Base-by-base conservation (phyloP, 2,797 vertebrate species). In the Apogon talboti region DNA sequence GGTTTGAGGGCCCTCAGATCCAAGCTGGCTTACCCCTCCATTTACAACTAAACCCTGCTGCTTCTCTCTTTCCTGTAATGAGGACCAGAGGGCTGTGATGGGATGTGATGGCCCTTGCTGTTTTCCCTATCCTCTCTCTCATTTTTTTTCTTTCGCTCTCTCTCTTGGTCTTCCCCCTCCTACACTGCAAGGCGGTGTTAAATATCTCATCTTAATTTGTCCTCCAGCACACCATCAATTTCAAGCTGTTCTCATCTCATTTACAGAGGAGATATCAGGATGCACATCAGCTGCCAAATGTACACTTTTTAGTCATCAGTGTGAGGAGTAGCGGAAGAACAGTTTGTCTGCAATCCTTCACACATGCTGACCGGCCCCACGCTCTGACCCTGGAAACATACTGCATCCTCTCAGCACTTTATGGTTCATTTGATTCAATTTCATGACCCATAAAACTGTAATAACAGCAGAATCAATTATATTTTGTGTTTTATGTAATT, bases 241-340 rank as follows among this genome's bases (percentile, higher is more conserved):
- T 80, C 84, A 85, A 86, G 84, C 83, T 89, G 74, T 83, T 85
- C 88, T 70, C 74, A 47, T 79, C 68, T 82, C 79, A 71, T 89
- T 87, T 82, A 82, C 85, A 82, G 67, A 2, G 42, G 46, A 49
- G 43, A 48, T 59, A 64, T 74, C 68, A 50, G 68, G 76, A 78
- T 60, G 56, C 65, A 61, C 71, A 67, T 76, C 69, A 66, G 73
- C 73, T 66, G 71, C 73, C 66, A 82, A 84, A 78, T 15, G 18
- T 44, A 21, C 42, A 54, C 50, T 71, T 89, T 78, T 15, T 28
- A 12, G 51, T 77, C 62, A 57, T 80, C 54, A 21, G 58, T 28
- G 64, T 69, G 60, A 47, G 69, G 46, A 64, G 66, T 42, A 47
- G 64, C 16, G 10, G 55, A 48, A 44, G 58, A 58, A 8, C 42